Evolutionary conservation across 1,140 invertebrate species (phyloP), one percentile per base, ranked within the genome.

Genomic region (Tribolium castaneum): DNA sequence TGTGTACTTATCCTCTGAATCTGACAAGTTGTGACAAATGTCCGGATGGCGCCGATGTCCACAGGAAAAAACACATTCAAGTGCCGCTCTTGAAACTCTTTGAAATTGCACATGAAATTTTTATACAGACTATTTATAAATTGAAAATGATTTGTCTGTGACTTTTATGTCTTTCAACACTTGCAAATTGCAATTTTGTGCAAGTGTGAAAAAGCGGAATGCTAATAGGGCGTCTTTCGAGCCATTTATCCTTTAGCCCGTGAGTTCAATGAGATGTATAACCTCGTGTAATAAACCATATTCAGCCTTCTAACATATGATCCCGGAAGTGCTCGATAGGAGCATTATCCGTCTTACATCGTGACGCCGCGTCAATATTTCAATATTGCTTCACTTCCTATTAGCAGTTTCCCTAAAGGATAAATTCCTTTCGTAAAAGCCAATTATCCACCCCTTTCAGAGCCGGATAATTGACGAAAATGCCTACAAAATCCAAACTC

Each of bases 1-100:
- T 59, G 59, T 66, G 59, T 66, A 66, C 59, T 66, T 66, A 66
- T 66, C 12, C 59, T 16, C 59, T 66, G 59, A 12, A 66, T 66
- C 59, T 66, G 59, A 66, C 59, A 66, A 35, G 59, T 66, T 66
- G 30, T 66, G 59, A 66, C 59, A 66, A 66, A 66, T 66, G 54
- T 25, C 22, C 54, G 54, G 54, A 59, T 22, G 59, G 59, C 25
- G 59, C n/a, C 59, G 10, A 66, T 66, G 59, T 66, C 54, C 59
- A 10, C 25, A 52, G n/a, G 59, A 66, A 66, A 45, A 66, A 66
- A 66, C 25, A 34, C 25, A 22, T 12, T 35, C 19, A 12, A 66
- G 30, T 22, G 19, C 16, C 9, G 22, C 59, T 35, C 30, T 66
- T 66, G 9, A 35, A n/a, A 39, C 10, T 34, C 13, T 66, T 66